Percentiles rank a stretch among this genome's conserved stretches.
phyloP scores from a whole-genome alignment of 2,113 vertebrate species.

The Spilogale gracilis region DNA sequence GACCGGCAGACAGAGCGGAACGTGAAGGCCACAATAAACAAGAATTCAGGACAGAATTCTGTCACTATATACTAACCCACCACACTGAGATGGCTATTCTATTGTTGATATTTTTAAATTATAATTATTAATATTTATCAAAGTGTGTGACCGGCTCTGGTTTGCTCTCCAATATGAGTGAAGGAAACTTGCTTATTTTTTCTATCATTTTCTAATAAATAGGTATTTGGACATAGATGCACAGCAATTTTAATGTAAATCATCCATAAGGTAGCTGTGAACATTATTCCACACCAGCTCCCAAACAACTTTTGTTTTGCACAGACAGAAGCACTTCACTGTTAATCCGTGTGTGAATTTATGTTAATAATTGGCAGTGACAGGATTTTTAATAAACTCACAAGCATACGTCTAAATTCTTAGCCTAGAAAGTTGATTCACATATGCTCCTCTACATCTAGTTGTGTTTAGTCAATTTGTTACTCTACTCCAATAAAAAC shows the following conservation, averaged over 20 bases:
- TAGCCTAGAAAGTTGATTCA: background rate
- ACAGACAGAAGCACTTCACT: background rate
- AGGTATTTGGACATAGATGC: background rate
- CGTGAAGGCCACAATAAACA: rapidly evolving
- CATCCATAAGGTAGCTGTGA: background rate
- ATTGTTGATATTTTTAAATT: background rate
- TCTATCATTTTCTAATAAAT: slow-evolving; percentile 1
- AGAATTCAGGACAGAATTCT: background rate
- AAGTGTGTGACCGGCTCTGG: background rate
- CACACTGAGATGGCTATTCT: background rate
- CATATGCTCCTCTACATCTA: background rate
- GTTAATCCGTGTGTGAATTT: slow-evolving; percentile 8
- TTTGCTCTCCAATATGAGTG: background rate
- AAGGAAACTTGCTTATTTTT: background rate
- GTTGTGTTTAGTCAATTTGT: background rate
- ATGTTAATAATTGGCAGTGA: background rate
- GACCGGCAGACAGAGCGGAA: background rate
- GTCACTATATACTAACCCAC: rapidly evolving
- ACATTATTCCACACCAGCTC: background rate
- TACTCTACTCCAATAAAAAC: background rate
- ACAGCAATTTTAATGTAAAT: background rate
- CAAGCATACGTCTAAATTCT: background rate
- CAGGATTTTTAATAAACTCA: background rate
- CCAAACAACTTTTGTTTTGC: background rate
- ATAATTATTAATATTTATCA: background rate